Evolutionary conservation across 2,797 vertebrate genomes (phyloP), one percentile per base, ranked within the genome.

Genomic region (Fistularia tabacaria): DNA sequence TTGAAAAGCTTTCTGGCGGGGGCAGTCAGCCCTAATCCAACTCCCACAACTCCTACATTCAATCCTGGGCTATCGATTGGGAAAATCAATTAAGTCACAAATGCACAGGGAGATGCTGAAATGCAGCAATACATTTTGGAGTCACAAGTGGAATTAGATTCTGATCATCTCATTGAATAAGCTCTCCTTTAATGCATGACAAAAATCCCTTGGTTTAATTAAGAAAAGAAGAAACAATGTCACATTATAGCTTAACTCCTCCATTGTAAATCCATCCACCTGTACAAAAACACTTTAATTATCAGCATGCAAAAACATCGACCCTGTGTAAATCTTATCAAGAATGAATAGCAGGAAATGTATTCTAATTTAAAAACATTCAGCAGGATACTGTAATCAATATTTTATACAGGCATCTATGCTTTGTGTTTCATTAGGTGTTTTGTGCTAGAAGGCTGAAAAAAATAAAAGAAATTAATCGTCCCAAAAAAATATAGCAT

Each of bases 31-130:
- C 36, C 37, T 45, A 38, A 12, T 11, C 54, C 46, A 6, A 38
- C 66, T 14, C 13, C 66, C 57, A 44, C 71, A 52, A 64, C 51
- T 51, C 69, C 74, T 74, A 76, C 87, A 85, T 87, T 82, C 79
- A 88, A 86, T 87, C 80, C 78, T 63, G 50, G 64, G 49, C 62
- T 73, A 92, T 92, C 44, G 89, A 91, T 88, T 79, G 65, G 67
- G 51, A 67, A 84, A 90, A 90, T 91, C 87, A 66, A 91, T 91
- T 64, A 63, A 55, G 67, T 66, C 77, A 46, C 66, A 84, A 79
- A 79, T 81, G 74, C 70, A 63, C 54, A 76, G 62, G 69, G 77
- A 83, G 71, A 77, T 44, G 64, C 54, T 69, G 64, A 75, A 76
- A 76, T 60, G 68, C 80, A 48, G 81, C 69, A 79, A 80, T 76